Evolutionary conservation across 1,140 invertebrate species (phyloP).

Genomic region (Oreohelix idahoensis): DNA sequence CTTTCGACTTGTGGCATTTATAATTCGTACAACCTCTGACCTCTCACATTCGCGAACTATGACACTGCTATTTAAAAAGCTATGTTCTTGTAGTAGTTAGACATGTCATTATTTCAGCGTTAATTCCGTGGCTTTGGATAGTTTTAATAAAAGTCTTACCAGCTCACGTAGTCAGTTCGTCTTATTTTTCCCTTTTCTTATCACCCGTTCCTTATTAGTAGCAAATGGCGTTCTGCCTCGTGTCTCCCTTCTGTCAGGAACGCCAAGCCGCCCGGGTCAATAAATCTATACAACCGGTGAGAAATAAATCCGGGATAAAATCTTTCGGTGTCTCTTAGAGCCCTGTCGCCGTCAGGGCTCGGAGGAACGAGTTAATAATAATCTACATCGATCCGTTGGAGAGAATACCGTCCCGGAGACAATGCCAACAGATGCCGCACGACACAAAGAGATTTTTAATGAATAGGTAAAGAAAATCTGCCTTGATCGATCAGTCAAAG

Average conservation of each 20-base stretch:
- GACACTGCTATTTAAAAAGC: too few species aligned
- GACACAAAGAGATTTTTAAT: constrained; percentile 28
- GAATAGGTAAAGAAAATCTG: constrained; percentile 28
- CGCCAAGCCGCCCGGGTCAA: constrained; percentile 11
- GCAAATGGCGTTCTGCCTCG: not conserved
- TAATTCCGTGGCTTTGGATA: not conserved
- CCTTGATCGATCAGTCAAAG: not conserved
- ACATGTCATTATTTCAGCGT: not conserved
- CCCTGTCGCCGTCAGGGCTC: constrained; percentile 1
- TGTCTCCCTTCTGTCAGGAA: not conserved
- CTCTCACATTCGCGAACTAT: too few species aligned
- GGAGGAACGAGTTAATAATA: constrained; percentile 22
- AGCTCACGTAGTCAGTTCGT: not conserved
- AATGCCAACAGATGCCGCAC: constrained; percentile 16
- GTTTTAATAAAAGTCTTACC: not conserved
- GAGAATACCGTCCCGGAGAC: constrained; percentile 13
- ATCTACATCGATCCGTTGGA: constrained; percentile 10
- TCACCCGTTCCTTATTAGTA: not conserved
- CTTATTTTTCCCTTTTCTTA: not conserved
- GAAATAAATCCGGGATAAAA: constrained; percentile 23
- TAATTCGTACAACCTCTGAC: too few species aligned
- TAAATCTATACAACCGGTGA: constrained; percentile 29
- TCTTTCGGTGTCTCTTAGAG: constrained; percentile 14
- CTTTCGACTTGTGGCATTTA: too few species aligned
- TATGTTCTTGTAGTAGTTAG: not conserved